Evolutionary conservation across 2,888 invertebrate genomes (phyloP).

Genomic region (Caenorhabditis sp.): DNA sequence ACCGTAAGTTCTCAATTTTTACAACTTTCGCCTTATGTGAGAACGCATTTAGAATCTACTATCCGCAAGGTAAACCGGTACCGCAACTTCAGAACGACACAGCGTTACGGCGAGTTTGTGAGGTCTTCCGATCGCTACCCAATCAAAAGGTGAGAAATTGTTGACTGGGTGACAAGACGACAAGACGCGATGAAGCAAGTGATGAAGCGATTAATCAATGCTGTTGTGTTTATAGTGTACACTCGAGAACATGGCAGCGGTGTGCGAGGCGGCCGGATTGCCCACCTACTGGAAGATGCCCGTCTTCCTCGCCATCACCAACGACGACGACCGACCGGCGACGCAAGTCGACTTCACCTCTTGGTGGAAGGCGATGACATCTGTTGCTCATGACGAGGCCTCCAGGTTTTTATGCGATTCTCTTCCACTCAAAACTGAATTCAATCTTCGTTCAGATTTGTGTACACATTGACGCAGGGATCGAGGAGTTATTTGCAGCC

Average conservation of each 20-base stretch:
- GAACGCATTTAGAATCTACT: conserved; percentile 75
- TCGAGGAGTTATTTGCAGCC: conserved; percentile 82
- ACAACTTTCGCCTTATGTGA: conserved; percentile 5
- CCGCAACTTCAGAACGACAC: conserved; percentile 72
- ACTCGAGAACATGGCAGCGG: conserved; percentile 69
- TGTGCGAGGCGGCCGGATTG: conserved; percentile 88
- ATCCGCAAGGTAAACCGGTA: conserved; percentile 75
- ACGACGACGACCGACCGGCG: conserved; percentile 65
- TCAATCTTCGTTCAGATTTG: conserved; percentile 59
- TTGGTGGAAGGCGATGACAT: conserved; percentile 73
- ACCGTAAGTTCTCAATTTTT: conserved; percentile 38
- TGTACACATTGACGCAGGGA: conserved; percentile 81
- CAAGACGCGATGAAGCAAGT: not conserved
- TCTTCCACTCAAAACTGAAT: not conserved
- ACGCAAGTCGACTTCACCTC: conserved; percentile 67
- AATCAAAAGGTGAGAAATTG: conserved; percentile 63
- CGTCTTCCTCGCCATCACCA: conserved; percentile 84
- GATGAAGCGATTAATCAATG: conserved; percentile 20
- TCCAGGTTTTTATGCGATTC: conserved; percentile 62
- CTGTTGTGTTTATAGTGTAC: conserved; percentile 53
- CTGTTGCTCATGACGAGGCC: conserved; percentile 77
- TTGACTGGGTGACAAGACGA: not conserved
- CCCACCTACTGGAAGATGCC: conserved; percentile 98
- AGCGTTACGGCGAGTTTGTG: conserved; percentile 67
- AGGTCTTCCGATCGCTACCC: conserved; percentile 71